Base-by-base conservation (phyloP, 2,113 vertebrate genomes). In the Poeciliopsis prolifica region DNA sequence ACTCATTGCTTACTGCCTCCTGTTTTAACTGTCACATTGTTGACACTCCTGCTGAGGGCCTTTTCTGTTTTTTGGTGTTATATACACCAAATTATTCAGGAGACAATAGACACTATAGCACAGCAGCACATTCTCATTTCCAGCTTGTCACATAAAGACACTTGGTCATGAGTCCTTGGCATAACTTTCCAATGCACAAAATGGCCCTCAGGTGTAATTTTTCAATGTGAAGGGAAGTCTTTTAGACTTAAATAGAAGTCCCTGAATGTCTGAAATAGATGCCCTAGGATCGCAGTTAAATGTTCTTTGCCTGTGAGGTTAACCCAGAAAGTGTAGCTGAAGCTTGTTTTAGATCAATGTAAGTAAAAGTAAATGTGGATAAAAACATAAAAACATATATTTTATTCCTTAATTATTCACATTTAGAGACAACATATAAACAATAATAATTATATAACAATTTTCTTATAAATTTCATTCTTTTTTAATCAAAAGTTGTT, bases 191-290 rank as follows among this genome's bases (percentile, higher is more conserved):
- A 28, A 6, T 26, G 68, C 3, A 61, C 54, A 28, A 7, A 29
- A 37, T 15, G 31, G 51, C 31, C 68, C 31, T 70, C 14, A 37
- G 48, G 68, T 54, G 22, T 54, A 58, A 69, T 58, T 54, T 58
- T 33, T 67, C 48, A 54, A 24, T 24, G 22, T 33, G 29, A 24
- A 54, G 19, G 48, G 17, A 58, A 58, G 4, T n/a, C 48, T 9
- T 19, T 13, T n/a, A 14, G 68, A 33, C 48, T 58, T 58, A 58
- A 70, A 70, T 70, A 58, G 67, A 69, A 58, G 68, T 70, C 67
- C 65, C 37, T 66, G 9, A 42, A 66, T 2, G 6, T 66, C 19
- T 31, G 26, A 51, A 22, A 31, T 48, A 68, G 42, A 48, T 15
- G 28, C 42, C 28, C 54, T n/a, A 44, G 31, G 44, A 69, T n/a